Conservation (phyloP, 2,113 vertebrate species). For the Egretta garzetta region DNA sequence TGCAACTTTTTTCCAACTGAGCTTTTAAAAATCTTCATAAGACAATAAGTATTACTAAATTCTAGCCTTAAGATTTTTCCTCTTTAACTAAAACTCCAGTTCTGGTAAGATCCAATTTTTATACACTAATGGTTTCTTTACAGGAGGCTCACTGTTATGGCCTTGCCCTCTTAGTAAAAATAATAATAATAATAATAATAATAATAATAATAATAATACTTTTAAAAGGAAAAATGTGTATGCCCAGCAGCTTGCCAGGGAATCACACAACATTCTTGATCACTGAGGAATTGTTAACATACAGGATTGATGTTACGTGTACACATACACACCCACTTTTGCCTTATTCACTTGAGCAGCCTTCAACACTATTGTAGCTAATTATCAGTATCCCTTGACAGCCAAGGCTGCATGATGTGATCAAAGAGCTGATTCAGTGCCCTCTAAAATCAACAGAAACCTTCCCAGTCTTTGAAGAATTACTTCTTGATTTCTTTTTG, state of each 20-base stretch:
- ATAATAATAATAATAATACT: neutral
- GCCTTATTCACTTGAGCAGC: neutral
- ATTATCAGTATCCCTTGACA: neutral
- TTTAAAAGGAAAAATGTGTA: neutral
- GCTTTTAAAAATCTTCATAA: neutral
- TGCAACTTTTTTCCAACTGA: neutral
- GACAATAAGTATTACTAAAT: neutral
- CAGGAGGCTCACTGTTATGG: neutral
- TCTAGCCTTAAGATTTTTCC: neutral
- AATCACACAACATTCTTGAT: neutral
- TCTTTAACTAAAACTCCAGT: neutral
- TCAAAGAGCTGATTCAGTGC: neutral
- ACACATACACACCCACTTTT: neutral
- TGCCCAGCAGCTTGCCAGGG: neutral
- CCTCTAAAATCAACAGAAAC: neutral
- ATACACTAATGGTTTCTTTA: neutral
- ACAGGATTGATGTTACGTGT: neutral
- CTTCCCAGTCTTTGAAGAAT: neutral
- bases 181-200: no score
- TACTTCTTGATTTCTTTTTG: neutral
- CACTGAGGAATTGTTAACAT: neutral
- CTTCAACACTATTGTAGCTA: neutral
- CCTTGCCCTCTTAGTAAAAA: neutral
- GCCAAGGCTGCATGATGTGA: neutral
- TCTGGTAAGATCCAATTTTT: neutral